Evolutionary conservation across 2,113 vertebrate genomes (phyloP), one percentile per base, ranked within the genome.

Genomic region (Hystrix brachyura): DNA sequence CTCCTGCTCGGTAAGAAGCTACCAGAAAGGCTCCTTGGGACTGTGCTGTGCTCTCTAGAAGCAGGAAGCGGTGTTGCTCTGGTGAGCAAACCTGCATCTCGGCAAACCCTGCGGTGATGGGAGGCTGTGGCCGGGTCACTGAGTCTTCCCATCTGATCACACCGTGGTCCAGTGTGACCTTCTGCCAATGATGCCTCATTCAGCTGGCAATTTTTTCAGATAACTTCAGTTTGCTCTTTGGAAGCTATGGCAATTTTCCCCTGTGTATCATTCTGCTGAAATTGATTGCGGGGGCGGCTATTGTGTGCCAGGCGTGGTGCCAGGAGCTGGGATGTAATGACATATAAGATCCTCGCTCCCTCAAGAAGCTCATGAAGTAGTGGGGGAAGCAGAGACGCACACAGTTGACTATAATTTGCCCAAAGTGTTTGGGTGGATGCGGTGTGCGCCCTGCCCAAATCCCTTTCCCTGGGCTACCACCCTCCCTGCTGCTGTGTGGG

Each of bases 1-100:
- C 85, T 92, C 76, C 62, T 59, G 48, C 60, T 87, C 64, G 46
- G 29, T n/a, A 59, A 89, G 89, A 87, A 87, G 86, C 62, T 53
- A 48, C 60, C 87, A 34, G 11, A 13, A 74, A 84, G 48, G 19
- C 48, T 82, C 62, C 34, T 89, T 95, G 29, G 34, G 5, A n/a
- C n/a, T 19, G 46, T 72, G 34, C 57, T 43, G 4, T n/a, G 29
- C n/a, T 84, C 64, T 7, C 1, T 2, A 72, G 46, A 46, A 71
- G 27, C 64, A 32, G 38, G 53, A 23, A n/a, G 82, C 29, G 14
- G 29, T 12, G 13, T 27, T 14, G 72, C 60, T 82, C 85, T 5
- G 65, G 90, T 19, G 43, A 48, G 59, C 7, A 82, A 84, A 78
- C 60, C 34, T 87, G 93, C 60, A 59, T 27, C 79, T 94, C 64